Percentiles rank a stretch among this genome's conserved stretches.
phyloP scores from a whole-genome alignment of 1,140 invertebrate species.

The Drosophila grimshawi region DNA sequence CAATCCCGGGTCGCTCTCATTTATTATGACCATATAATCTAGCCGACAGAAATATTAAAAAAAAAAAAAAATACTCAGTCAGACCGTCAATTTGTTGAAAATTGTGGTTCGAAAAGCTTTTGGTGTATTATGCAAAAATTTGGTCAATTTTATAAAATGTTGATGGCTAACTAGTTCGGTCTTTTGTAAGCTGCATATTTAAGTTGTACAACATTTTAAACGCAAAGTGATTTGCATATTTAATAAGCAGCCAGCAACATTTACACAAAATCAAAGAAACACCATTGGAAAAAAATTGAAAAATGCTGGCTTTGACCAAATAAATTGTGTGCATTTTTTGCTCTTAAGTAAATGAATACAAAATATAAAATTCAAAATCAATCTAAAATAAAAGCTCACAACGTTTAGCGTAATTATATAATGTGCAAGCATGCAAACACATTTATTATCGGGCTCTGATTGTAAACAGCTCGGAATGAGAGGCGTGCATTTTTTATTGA shows the following conservation, averaged over 20 bases:
- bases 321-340: constrained; percentile 32
- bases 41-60: constrained; percentile 11
- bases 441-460: background rate
- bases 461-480: background rate
- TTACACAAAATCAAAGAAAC: constrained; percentile 31
- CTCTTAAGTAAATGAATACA: constrained; percentile 39
- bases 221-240: constrained; percentile 69
- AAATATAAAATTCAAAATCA: constrained; percentile 69
- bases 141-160: constrained; percentile 34
- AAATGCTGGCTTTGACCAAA: constrained; percentile 26
- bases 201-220: constrained; percentile 63
- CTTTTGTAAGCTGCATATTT: constrained; percentile 68
- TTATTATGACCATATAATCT: constrained; percentile 59
- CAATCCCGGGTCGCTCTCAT: constrained; percentile 47
- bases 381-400: constrained; percentile 74
- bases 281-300: constrained; percentile 31
- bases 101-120: constrained; percentile 17
- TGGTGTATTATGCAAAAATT: constrained; percentile 58
- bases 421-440: constrained; percentile 12
- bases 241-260: constrained; percentile 37
- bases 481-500: constrained; percentile 36
- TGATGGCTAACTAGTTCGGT: constrained; percentile 58
- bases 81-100: constrained; percentile 30
- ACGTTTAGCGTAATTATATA: constrained; percentile 77
- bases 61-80: constrained; percentile 24